These are phyloP conservation scores for Thalassoma bifasciatum DNA, from an alignment of 2,113 vertebrate genomes.

Conservation along the genomic window DNA sequence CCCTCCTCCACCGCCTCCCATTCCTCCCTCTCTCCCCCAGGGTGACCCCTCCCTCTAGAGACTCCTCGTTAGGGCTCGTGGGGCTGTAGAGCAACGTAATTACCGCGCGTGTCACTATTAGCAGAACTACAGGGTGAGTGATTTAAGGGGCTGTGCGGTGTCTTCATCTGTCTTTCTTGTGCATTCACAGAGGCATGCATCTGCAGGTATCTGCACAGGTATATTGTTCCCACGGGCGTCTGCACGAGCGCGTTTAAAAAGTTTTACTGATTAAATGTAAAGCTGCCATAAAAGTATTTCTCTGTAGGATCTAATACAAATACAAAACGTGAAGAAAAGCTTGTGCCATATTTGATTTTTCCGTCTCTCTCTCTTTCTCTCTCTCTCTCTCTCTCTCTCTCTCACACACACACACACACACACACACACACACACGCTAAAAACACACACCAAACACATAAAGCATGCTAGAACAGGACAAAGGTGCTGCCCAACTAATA, in stretches of 20 bases:
- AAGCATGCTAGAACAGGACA: conserved; percentile 82
- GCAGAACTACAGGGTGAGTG: conserved; percentile 30
- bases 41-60: conserved; percentile 56
- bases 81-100: conserved; percentile 31
- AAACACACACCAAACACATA: conserved; percentile 44
- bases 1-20: conserved; percentile 18
- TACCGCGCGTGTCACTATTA: conserved; percentile 36
- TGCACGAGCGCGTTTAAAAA: not conserved
- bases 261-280: not conserved
- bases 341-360: conserved; percentile 2
- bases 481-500: conserved; percentile 79
- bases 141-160: conserved; percentile 37
- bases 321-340: conserved; percentile 6
- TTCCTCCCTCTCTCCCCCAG: conserved; percentile 17
- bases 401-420: conserved; percentile 35
- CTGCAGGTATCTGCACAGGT: not conserved
- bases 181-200: not conserved
- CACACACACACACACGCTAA: conserved; percentile 31
- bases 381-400: not conserved
- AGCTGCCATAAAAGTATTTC: not conserved
- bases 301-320: not conserved
- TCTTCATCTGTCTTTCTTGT: not conserved
- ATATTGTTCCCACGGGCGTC: not conserved
- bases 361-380: not conserved
- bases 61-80: conserved; percentile 23